Conservation (phyloP, 2,113 vertebrate genomes). For the Charadrius vociferus region DNA sequence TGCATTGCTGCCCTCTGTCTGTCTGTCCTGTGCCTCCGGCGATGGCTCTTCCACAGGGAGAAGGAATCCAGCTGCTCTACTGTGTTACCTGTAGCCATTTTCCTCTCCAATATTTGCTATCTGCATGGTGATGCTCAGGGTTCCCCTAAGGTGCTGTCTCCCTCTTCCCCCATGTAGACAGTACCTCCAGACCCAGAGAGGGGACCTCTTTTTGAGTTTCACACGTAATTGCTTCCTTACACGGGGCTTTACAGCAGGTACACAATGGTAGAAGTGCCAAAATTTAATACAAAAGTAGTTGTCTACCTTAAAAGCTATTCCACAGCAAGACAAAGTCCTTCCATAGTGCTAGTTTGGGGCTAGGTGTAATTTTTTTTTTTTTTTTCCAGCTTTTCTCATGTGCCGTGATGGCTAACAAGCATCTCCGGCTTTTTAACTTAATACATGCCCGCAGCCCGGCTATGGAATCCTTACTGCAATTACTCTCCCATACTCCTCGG, state of each 20-base stretch:
- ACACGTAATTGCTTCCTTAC: background rate
- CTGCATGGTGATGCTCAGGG: accelerated
- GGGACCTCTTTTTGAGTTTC: background rate
- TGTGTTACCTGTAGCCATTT: background rate
- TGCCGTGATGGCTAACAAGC: background rate
- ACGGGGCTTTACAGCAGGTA: background rate
- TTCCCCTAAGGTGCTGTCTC: background rate
- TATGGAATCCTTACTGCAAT: background rate
- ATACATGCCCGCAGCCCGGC: background rate
- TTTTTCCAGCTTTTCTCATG: background rate
- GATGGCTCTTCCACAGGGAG: background rate
- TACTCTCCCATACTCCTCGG: background rate
- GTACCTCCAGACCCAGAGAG: background rate
- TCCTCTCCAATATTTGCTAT: background rate
- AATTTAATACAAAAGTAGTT: background rate
- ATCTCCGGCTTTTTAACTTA: background rate
- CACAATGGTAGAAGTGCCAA: background rate
- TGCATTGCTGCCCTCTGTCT: background rate
- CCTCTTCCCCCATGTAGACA: background rate
- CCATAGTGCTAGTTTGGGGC: background rate
- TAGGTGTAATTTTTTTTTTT: accelerated
- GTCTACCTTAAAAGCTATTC: background rate
- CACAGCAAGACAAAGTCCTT: background rate
- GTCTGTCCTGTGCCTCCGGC: background rate
- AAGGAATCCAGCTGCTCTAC: background rate